A percentile compares a stretch with the other conserved stretches of the same genome.
Conservation (phyloP, 2,888 invertebrate genomes). For the Embidobia sp. region DNA sequence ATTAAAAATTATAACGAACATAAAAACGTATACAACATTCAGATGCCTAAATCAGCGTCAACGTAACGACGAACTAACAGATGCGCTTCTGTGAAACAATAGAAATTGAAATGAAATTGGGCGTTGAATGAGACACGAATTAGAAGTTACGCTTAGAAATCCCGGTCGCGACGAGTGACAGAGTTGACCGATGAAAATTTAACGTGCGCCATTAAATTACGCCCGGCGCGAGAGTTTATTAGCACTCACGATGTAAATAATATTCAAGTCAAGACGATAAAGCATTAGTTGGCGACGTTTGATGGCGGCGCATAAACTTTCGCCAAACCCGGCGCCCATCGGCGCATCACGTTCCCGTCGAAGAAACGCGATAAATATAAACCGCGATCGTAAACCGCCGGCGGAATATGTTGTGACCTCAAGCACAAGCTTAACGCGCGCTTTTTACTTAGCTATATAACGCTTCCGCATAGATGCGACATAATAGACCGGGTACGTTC, state of each 20-base stretch:
- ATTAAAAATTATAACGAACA: too few relatives aligned
- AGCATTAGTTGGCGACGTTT: conserved; percentile 44
- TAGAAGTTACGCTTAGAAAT: conserved; percentile 17
- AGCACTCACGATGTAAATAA: conserved; percentile 50
- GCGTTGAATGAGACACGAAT: conserved; percentile 23
- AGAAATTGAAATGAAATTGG: conserved; percentile 23
- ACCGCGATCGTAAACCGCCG: conserved; percentile 49
- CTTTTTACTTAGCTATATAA: conserved; percentile 68
- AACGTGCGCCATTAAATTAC: conserved; percentile 25
- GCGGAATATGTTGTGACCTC: conserved; percentile 68
- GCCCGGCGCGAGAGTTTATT: conserved; percentile 36
- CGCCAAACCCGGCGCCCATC: conserved; percentile 39
- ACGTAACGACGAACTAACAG: too few relatives aligned
- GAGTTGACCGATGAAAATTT: conserved; percentile 46
- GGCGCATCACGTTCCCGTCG: conserved; percentile 47
- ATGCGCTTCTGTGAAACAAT: too few relatives aligned
- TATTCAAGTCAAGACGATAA: conserved; percentile 45
- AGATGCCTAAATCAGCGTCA: too few relatives aligned
- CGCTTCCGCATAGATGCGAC: conserved; percentile 65
- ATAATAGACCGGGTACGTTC: conserved; percentile 72
- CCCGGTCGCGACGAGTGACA: conserved; percentile 8
- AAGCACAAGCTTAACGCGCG: conserved; percentile 67
- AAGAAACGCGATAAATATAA: conserved; percentile 60
- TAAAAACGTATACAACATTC: too few relatives aligned
- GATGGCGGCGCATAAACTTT: conserved; percentile 29